Percentiles rank a stretch among this genome's conserved stretches.
Evolutionary conservation across 2,797 vertebrate species (phyloP).

Genomic region (Onychomys arenicola): DNA sequence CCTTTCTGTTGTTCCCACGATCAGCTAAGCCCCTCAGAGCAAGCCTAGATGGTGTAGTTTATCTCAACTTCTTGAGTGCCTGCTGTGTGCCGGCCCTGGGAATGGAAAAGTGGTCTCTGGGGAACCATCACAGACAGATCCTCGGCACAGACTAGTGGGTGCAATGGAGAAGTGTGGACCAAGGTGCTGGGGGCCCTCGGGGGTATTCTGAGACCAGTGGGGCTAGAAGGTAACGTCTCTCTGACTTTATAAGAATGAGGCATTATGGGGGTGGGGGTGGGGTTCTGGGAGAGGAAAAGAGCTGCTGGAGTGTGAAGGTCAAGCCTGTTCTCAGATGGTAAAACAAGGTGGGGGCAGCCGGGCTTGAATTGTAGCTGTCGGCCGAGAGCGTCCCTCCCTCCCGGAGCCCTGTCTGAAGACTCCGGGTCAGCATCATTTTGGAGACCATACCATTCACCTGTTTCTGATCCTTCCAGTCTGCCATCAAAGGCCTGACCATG

Average conservation of each 20-base stretch:
- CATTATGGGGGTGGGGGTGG: too few species aligned
- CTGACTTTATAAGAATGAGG: background rate
- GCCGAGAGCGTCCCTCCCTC: background rate
- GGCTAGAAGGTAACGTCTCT: background rate
- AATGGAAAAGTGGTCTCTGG: background rate
- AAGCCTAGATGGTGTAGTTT: background rate
- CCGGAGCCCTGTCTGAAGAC: background rate
- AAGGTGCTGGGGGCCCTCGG: background rate
- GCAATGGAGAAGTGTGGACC: background rate
- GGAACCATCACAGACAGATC: background rate
- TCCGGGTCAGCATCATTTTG: background rate
- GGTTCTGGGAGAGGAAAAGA: background rate
- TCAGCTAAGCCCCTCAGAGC: background rate
- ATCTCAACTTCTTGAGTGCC: background rate
- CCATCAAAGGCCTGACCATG: slow-evolving; percentile 96
- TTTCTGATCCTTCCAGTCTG: slow-evolving; percentile 89
- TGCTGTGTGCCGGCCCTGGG: background rate
- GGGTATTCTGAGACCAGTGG: background rate
- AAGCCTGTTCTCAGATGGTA: background rate
- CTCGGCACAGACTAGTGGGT: background rate
- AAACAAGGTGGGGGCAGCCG: background rate
- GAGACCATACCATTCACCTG: background rate
- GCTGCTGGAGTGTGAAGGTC: background rate
- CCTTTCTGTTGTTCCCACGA: background rate
- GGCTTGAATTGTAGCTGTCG: background rate